Base-by-base conservation (phyloP, 2,797 vertebrate genomes). In the Poecilia velifera region DNA sequence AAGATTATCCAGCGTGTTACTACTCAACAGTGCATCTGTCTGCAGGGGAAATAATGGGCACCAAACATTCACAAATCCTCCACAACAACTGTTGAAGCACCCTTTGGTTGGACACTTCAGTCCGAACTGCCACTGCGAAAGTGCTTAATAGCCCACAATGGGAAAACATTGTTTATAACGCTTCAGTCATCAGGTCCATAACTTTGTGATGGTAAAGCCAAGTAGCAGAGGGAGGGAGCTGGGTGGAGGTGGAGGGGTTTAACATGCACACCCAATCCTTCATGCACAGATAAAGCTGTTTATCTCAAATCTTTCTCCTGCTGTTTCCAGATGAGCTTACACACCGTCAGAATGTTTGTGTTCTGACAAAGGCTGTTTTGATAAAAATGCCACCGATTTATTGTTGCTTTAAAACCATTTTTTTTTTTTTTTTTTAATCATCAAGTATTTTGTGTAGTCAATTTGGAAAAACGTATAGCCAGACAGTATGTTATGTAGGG, bases 81-180 rank as follows among this genome's bases (percentile, higher is more conserved):
- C 80, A 88, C 72, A 92, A 85, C 89, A 88, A 88, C 80, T 72
- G 83, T 16, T 93, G 90, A 93, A 92, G 92, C 87, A 88, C 89
- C 88, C 89, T 92, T 89, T 81, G 86, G 88, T 83, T 85, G 55
- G 0, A 39, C 92, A 89, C 91, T 92, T 85, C 84, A 91, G 88
- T 77, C 86, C 86, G 85, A 90, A 89, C 88, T 87, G 85, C 87
- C 86, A 76, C 87, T 87, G 87, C 77, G 74, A 85, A 87, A 90
- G 89, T 82, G 80, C 87, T 93, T 91, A 90, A 91, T 91, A 82
- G 90, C 77, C 73, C 88, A 79, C 89, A 55, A 79, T 89, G 87
- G 89, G 87, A 91, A 91, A 93, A 91, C 90, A 90, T 90, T 91
- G 90, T 90, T 91, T 76, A 79, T 83, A 89, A 85, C 80, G 74